Evolutionary conservation across 2,888 invertebrate genomes (phyloP).

Genomic region (Cheiracanthium punctorium): DNA sequence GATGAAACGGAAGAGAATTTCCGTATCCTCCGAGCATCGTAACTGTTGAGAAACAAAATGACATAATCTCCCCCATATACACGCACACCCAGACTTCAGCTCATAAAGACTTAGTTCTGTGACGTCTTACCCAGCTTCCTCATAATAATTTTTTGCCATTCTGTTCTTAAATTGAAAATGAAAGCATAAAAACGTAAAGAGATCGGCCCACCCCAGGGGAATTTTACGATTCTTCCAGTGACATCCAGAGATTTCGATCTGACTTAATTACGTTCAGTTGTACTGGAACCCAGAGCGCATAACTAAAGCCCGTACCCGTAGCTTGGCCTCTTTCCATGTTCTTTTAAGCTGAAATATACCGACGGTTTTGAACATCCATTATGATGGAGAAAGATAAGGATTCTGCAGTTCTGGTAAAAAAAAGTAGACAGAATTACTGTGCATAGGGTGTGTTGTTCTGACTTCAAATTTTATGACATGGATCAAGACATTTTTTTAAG

Average conservation of each 20-base stretch:
- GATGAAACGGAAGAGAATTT: too few species aligned
- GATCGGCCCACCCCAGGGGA: neutral
- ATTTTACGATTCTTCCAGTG: neutral
- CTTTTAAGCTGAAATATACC: neutral
- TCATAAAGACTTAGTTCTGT: too few species aligned
- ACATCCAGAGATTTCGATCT: neutral
- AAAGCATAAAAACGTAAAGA: neutral
- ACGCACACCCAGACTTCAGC: too few species aligned
- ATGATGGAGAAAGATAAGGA: neutral
- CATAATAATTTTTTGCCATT: too few species aligned
- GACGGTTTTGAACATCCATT: neutral
- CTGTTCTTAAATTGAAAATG: too few species aligned
- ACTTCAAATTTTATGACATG: neutral
- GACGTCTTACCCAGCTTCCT: too few species aligned
- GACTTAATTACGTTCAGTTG: neutral
- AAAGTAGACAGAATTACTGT: neutral
- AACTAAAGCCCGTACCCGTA: too few species aligned
- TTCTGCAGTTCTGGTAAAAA: neutral
- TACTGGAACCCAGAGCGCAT: too few species aligned
- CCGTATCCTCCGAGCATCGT: too few species aligned
- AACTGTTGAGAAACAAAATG: too few species aligned
- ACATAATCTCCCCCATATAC: too few species aligned
- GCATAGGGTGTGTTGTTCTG: neutral
- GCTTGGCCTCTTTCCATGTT: too few species aligned
- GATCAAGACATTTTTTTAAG: neutral